phyloP scores from a whole-genome alignment of 1,140 invertebrate genomes.

The Zelostemma sp. region DNA sequence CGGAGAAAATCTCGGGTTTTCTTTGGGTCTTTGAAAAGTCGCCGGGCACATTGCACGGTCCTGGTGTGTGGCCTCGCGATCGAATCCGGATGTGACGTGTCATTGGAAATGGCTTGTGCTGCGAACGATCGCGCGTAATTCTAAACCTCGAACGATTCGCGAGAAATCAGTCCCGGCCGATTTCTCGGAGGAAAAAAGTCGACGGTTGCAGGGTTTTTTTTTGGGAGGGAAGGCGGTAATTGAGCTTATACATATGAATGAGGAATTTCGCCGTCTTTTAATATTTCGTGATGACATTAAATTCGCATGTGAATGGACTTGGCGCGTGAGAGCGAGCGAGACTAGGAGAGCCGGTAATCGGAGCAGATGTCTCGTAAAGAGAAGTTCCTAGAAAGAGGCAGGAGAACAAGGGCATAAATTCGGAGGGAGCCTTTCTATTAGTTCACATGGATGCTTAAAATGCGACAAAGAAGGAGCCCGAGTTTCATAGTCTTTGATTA shows the following conservation, averaged over 20 bases:
- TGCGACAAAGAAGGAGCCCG: slow-evolving; percentile 1
- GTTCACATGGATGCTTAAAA: slow-evolving; percentile 6
- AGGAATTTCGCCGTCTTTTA: neutral
- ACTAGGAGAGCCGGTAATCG: slow-evolving; percentile 12
- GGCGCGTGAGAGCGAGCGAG: neutral
- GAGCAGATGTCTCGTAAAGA: slow-evolving; percentile 39
- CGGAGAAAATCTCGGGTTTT: too few species aligned
- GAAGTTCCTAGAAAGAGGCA: slow-evolving; percentile 44
- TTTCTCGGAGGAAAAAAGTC: too few species aligned
- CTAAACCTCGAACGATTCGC: too few species aligned
- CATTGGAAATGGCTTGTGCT: slow-evolving; percentile 3
- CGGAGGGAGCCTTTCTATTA: slow-evolving; percentile 9
- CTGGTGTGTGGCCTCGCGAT: slow-evolving; percentile 14
- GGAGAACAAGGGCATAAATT: slow-evolving; percentile 22
- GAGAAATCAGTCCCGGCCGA: too few species aligned
- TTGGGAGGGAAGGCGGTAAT: too few species aligned
- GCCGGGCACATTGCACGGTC: neutral
- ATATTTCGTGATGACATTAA: neutral
- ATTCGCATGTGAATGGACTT: neutral
- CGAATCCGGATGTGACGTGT: slow-evolving; percentile 53
- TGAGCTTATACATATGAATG: slow-evolving; percentile 3
- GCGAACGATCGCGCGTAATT: neutral
- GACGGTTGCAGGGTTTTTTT: too few species aligned
- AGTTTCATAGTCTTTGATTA: neutral
- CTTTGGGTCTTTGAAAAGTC: neutral